Conservation (phyloP, 2,888 invertebrate species). For the Sicus ferrugineus region DNA sequence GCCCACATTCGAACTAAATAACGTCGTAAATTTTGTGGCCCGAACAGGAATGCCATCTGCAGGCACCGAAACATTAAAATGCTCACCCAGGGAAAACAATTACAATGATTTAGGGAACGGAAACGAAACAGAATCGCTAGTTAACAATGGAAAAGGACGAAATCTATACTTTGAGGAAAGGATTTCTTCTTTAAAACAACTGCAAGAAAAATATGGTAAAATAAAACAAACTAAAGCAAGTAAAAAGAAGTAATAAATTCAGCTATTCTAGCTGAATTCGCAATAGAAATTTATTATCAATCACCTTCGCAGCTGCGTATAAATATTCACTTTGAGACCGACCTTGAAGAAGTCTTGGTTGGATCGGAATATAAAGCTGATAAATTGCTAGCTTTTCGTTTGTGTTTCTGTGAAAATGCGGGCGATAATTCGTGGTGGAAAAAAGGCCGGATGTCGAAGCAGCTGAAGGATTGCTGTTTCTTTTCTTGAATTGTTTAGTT, state of each 20-base stretch:
- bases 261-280: not conserved
- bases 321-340: too few species aligned
- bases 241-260: not conserved
- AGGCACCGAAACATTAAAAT: not conserved
- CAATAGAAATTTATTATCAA: too few species aligned
- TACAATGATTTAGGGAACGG: not conserved
- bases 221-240: not conserved
- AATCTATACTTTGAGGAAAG: too few species aligned
- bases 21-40: constrained; percentile 17
- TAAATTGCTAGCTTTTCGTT: too few species aligned
- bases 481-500: too few species aligned
- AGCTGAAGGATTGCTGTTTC: too few species aligned
- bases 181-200: not conserved
- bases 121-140: not conserved
- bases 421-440: too few species aligned
- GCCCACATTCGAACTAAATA: not conserved
- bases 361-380: too few species aligned
- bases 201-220: not conserved
- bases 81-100: not conserved
- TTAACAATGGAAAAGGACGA: not conserved
- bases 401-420: too few species aligned
- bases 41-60: not conserved
- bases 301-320: too few species aligned
- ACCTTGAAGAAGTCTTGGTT: too few species aligned
- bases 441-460: too few species aligned